Evolutionary conservation across 1,140 invertebrate species (phyloP).

Genomic region (Macrostomum lignano): DNA sequence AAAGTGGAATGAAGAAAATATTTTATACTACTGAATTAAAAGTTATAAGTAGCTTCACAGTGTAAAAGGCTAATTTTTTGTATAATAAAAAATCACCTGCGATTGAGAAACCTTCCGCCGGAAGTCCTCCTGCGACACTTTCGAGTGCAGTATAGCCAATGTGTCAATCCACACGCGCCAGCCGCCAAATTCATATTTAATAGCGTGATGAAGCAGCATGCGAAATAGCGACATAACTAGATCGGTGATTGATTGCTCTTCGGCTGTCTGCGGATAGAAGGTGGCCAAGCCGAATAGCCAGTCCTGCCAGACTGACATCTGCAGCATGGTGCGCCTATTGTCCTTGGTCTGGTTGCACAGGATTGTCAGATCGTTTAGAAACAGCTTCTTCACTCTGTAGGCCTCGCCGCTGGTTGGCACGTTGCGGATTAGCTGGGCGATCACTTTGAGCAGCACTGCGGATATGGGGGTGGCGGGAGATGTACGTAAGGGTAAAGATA

Average conservation of each 20-base stretch:
- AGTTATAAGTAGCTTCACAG: too few species aligned
- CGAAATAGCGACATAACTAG: slow-evolving; percentile 89
- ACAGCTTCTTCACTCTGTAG: slow-evolving; percentile 66
- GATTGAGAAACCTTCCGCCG: too few species aligned
- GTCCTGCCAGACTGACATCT: slow-evolving; percentile 99
- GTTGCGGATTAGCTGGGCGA: slow-evolving; percentile 76
- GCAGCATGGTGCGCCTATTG: slow-evolving; percentile 67
- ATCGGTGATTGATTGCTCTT: slow-evolving; percentile 80
- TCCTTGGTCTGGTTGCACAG: slow-evolving; percentile 86
- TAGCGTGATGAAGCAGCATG: slow-evolving; percentile 88
- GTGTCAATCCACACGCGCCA: slow-evolving; percentile 99
- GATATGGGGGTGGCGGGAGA: too few species aligned
- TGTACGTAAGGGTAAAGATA: too few species aligned
- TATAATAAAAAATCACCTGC: too few species aligned
- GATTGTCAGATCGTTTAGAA: slow-evolving; percentile 80
- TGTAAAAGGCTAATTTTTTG: too few species aligned
- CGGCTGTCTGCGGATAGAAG: slow-evolving; percentile 70
- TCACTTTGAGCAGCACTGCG: slow-evolving; percentile 46
- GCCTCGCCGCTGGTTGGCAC: slow-evolving; percentile 67
- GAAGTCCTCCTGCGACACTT: slow-evolving; percentile 90
- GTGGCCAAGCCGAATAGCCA: slow-evolving; percentile 96
- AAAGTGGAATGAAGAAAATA: too few species aligned
- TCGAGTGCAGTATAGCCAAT: slow-evolving; percentile 89
- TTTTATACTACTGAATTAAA: too few species aligned
- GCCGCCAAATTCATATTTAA: slow-evolving; percentile 96